Evolutionary conservation across 1,140 invertebrate species (phyloP).

Genomic region (Heterodera schachtii): DNA sequence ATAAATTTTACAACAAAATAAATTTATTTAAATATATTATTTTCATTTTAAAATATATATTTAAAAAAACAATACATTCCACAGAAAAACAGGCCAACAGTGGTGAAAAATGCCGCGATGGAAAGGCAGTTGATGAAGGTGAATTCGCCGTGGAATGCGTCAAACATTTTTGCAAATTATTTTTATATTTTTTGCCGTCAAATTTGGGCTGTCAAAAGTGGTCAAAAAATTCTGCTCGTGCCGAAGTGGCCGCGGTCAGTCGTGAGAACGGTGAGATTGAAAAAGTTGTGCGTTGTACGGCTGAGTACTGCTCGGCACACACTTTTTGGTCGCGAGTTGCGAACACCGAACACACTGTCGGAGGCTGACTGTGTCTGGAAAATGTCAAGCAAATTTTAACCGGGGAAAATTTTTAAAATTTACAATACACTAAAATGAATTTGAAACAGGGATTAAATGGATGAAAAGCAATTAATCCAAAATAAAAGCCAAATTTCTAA

Average conservation of each 20-base stretch:
- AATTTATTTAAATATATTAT: too few species aligned
- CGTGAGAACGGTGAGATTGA: too few species aligned
- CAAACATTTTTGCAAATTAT: conserved; percentile 49
- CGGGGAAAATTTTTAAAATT: too few species aligned
- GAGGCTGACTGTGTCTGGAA: neutral
- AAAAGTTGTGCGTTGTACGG: neutral
- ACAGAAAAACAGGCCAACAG: conserved; percentile 64
- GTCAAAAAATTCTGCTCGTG: neutral
- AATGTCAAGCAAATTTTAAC: neutral
- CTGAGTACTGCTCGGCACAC: neutral
- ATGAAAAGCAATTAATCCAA: too few species aligned
- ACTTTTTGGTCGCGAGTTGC: neutral
- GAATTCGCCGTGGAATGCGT: conserved; percentile 59
- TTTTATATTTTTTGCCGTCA: neutral
- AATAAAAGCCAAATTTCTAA: too few species aligned
- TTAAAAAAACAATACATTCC: conserved; percentile 52
- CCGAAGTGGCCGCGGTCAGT: neutral
- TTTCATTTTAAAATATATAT: too few species aligned
- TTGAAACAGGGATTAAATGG: too few species aligned
- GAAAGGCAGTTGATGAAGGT: conserved; percentile 61
- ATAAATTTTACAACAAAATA: too few species aligned
- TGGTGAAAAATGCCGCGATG: conserved; percentile 61
- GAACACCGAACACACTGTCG: neutral
- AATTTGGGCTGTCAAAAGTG: neutral
- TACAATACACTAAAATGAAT: too few species aligned